Evolutionary conservation across 2,888 invertebrate species (phyloP).

Genomic region (Blastobasis lacticolella): DNA sequence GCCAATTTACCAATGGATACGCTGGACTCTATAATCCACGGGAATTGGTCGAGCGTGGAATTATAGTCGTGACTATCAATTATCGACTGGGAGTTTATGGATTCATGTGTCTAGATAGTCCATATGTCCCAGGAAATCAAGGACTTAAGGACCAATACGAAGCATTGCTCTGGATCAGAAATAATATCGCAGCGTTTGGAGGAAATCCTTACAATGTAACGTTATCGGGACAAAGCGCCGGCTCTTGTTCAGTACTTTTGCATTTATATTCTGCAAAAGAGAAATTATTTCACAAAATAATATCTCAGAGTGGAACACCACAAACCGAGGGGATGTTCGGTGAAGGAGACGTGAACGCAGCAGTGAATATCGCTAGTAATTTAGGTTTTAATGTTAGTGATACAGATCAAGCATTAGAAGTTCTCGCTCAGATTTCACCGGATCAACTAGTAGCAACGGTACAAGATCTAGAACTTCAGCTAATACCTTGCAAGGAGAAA

Average conservation of each 20-base stretch:
- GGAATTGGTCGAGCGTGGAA: conserved; percentile 46
- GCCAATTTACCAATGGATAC: conserved; percentile 41
- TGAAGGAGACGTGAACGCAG: conserved; percentile 40
- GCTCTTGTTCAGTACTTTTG: conserved; percentile 47
- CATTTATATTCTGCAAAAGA: conserved; percentile 53
- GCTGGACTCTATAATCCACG: conserved; percentile 38
- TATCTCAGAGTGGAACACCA: conserved; percentile 57
- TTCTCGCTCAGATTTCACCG: conserved; percentile 36
- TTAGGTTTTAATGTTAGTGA: conserved; percentile 46
- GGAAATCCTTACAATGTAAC: conserved; percentile 62
- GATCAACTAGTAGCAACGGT: conserved; percentile 46
- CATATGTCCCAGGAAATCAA: conserved; percentile 54
- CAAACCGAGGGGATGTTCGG: conserved; percentile 50
- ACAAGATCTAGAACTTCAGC: conserved; percentile 32
- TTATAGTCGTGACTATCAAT: conserved; percentile 56
- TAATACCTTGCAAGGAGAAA: conserved; percentile 54
- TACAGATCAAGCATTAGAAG: conserved; percentile 44
- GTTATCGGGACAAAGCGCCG: conserved; percentile 54
- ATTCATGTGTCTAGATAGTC: conserved; percentile 56
- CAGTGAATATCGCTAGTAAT: conserved; percentile 46
- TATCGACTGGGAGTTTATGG: conserved; percentile 63
- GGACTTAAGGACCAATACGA: conserved; percentile 58
- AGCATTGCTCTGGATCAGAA: conserved; percentile 54
- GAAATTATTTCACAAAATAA: conserved; percentile 54
- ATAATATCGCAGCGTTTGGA: conserved; percentile 55